Evolutionary conservation across 1,140 invertebrate genomes (phyloP).

Genomic region (Megalonaias nervosa): DNA sequence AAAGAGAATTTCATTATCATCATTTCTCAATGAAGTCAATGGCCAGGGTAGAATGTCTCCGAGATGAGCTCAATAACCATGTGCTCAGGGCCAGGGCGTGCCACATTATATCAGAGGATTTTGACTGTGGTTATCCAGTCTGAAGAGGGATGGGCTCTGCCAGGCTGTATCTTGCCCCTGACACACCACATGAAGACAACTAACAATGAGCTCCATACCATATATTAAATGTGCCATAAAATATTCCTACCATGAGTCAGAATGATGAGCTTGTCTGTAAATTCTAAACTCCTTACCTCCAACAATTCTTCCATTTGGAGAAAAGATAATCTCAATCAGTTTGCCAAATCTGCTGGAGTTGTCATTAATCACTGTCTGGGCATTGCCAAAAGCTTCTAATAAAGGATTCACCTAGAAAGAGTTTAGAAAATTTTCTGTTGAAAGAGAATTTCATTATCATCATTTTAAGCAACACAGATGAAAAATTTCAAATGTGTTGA

Average conservation of each 20-base stretch:
- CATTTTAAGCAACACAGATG: not conserved
- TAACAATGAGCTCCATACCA: too few species aligned
- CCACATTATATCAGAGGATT: too few species aligned
- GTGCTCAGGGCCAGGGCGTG: too few species aligned
- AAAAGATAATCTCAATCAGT: constrained; percentile 54
- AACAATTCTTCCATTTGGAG: constrained; percentile 38
- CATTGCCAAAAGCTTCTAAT: constrained; percentile 98
- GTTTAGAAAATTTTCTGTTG: not conserved
- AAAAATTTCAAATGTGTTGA: not conserved
- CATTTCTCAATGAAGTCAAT: not conserved
- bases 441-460: not conserved
- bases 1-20: not conserved
- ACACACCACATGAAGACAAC: too few species aligned
- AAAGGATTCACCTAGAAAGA: constrained; percentile 91
- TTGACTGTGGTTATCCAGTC: too few species aligned
- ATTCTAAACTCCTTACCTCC: constrained; percentile 37
- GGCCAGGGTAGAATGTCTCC: too few species aligned
- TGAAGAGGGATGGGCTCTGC: too few species aligned
- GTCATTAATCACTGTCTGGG: constrained; percentile 98
- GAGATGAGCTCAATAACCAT: too few species aligned
- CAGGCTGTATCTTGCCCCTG: too few species aligned
- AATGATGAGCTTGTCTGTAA: too few species aligned
- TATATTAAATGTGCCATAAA: too few species aligned
- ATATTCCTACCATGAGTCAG: too few species aligned
- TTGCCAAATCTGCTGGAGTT: constrained; percentile 95